Percentiles rank a stretch among this genome's conserved stretches.
These are phyloP conservation scores for Corythaixoides concolor DNA, from an alignment of 2,113 vertebrate species.

Conservation along the genomic window DNA sequence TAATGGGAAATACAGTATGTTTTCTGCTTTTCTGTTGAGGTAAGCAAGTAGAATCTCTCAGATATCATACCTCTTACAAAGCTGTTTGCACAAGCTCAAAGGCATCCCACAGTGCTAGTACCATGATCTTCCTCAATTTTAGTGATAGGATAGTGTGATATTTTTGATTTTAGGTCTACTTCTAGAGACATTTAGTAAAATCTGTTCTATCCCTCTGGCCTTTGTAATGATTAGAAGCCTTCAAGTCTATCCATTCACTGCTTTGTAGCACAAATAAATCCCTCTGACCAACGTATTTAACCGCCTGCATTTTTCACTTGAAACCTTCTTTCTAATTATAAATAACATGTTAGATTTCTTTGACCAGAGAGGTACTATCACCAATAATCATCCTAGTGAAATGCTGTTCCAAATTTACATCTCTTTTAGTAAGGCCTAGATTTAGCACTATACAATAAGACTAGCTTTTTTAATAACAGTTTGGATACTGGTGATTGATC, in stretches of 20 bases:
- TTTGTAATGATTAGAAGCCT: neutral
- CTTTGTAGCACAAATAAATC: neutral
- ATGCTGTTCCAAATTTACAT: neutral
- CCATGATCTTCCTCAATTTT: neutral
- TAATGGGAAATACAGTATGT: neutral
- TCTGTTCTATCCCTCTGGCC: neutral
- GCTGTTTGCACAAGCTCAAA: neutral
- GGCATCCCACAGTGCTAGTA: neutral
- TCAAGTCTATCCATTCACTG: neutral
- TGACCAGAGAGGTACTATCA: neutral
- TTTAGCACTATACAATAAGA: neutral
- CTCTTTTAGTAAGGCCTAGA: neutral
- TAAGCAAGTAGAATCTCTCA: neutral
- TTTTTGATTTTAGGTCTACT: neutral
- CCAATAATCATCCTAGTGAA: neutral
- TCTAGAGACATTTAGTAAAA: neutral
- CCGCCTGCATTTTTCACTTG: neutral
- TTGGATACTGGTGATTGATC: neutral
- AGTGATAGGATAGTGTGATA: neutral
- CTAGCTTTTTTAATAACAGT: neutral
- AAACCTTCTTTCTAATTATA: neutral
- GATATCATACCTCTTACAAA: neutral
- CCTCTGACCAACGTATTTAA: neutral
- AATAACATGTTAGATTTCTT: neutral
- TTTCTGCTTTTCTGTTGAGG: neutral